Conservation (phyloP, 2,113 vertebrate species). For the Macaca nemestrina region DNA sequence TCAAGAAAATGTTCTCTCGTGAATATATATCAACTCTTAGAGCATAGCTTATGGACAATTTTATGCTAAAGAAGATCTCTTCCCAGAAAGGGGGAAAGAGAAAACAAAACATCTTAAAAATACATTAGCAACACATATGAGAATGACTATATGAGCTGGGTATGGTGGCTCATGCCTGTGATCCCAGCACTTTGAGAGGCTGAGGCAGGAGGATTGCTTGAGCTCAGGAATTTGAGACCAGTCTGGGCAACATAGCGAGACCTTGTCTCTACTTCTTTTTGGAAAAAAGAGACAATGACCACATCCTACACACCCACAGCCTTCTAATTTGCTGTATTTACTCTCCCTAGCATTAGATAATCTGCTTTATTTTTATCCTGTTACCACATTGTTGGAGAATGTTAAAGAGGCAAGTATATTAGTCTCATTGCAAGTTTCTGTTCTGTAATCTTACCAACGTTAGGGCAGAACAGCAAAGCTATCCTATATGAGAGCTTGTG, state of each 20-base stretch:
- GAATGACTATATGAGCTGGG: neutral
- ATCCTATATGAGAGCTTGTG: neutral
- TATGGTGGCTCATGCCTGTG: too few species aligned
- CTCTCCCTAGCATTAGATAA: neutral
- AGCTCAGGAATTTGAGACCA: too few species aligned
- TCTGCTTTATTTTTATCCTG: neutral
- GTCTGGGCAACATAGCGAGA: too few species aligned
- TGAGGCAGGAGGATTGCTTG: too few species aligned
- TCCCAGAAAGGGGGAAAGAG: neutral
- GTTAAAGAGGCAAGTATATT: neutral
- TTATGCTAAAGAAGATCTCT: neutral
- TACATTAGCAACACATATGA: neutral
- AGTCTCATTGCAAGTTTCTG: neutral
- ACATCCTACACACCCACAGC: neutral
- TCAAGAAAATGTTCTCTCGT: neutral
- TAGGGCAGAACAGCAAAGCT: neutral
- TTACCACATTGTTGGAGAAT: neutral
- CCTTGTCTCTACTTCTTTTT: too few species aligned
- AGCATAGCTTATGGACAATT: neutral
- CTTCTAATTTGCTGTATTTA: neutral
- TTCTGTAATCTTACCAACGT: neutral
- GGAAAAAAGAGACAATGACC: too few species aligned
- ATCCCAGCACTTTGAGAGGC: too few species aligned
- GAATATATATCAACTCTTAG: neutral
- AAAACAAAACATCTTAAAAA: neutral